These are phyloP conservation scores for Cylas formicarius DNA, from an alignment of 1,140 invertebrate genomes.

Conservation along the genomic window DNA sequence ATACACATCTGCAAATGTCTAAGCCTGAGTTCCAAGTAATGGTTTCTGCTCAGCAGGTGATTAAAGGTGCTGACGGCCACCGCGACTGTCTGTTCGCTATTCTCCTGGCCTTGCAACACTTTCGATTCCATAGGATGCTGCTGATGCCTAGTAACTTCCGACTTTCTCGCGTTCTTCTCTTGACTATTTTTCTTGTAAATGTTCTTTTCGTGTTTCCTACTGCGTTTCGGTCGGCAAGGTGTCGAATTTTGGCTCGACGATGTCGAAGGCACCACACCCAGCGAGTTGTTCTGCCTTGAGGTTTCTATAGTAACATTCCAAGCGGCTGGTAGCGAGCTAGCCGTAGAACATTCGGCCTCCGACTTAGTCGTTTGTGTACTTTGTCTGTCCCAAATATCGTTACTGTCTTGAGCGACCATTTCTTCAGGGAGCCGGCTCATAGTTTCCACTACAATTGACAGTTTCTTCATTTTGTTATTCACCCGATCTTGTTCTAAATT, in stretches of 20 bases:
- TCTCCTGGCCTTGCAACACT: constrained; percentile 7
- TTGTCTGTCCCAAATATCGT: constrained; percentile 9
- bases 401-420: constrained; percentile 14
- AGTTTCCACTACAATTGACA: constrained; percentile 26
- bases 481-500: constrained; percentile 22
- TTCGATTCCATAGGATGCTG: constrained; percentile 7
- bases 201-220: constrained; percentile 34
- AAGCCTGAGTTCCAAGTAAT: constrained; percentile 52
- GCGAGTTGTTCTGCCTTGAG: constrained; percentile 3
- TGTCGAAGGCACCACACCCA: constrained; percentile 9
- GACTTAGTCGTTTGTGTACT: constrained; percentile 6
- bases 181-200: constrained; percentile 28
- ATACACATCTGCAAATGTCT: constrained; percentile 54
- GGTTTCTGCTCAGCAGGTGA: constrained; percentile 43
- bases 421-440: constrained; percentile 21
- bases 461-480: constrained; percentile 28
- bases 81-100: constrained; percentile 25
- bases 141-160: constrained; percentile 7
- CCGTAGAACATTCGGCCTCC: constrained; percentile 14
- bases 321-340: constrained; percentile 16
- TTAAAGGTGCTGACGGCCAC: constrained; percentile 42
- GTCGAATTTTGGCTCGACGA: constrained; percentile 30
- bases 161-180: constrained; percentile 20
- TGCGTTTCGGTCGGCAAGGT: constrained; percentile 36
- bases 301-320: constrained; percentile 16